These are phyloP conservation scores for Ceryle rudis DNA, from an alignment of 2,797 vertebrate species.

Conservation along the genomic window DNA sequence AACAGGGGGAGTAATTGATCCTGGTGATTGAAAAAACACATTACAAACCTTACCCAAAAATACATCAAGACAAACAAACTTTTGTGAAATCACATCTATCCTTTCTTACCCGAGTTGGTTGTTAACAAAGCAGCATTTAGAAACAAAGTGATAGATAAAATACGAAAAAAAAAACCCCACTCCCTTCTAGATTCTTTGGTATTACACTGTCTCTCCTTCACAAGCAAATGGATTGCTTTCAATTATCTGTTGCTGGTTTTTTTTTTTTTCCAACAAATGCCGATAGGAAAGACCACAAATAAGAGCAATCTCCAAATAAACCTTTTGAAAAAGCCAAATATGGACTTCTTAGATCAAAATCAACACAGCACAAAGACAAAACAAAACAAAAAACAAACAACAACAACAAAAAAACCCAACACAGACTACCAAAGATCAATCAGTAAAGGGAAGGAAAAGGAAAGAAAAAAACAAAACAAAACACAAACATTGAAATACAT, in stretches of 20 bases:
- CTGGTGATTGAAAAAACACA: neutral
- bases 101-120: neutral
- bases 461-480: neutral
- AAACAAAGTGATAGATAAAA: neutral
- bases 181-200: neutral
- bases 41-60: neutral
- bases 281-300: neutral
- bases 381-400: neutral
- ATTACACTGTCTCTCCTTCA: neutral
- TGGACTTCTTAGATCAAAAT: neutral
- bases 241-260: neutral
- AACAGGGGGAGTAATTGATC: rapidly evolving
- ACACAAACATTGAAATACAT: neutral
- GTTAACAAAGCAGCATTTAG: neutral
- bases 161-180: rapidly evolving
- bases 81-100: neutral
- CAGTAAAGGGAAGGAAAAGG: rapidly evolving
- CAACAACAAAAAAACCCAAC: too few species aligned
- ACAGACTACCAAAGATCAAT: rapidly evolving
- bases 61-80: neutral
- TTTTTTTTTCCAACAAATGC: neutral
- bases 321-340: neutral
- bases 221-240: neutral
- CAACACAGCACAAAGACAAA: neutral
- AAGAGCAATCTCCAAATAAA: neutral